Evolutionary conservation across 2,797 vertebrate genomes (phyloP), one percentile per base, ranked within the genome.

Genomic region (Pogoniulus pusillus): DNA sequence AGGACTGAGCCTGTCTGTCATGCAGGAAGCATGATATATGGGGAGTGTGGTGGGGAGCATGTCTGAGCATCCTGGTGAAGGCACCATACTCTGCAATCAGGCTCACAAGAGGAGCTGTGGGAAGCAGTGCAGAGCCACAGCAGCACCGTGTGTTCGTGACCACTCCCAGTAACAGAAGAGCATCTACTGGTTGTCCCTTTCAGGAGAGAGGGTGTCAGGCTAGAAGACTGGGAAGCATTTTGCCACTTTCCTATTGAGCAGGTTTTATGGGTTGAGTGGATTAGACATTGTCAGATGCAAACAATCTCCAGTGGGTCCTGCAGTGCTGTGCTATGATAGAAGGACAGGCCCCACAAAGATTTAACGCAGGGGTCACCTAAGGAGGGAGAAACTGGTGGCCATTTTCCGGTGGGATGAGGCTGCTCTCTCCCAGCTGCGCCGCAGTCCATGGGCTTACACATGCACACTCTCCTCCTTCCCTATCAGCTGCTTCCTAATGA

Each of bases 1-100:
- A 13, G 35, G n/a, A 41, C 34, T 65, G 78, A 73, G 60, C 34
- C 11, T 11, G 23, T 37, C 54, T 71, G 49, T 32, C 18, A 1
- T 0, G 1, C 47, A 35, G 75, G 35, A 49, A 82, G 51, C 37
- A 5, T 2, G 0, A 7, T 1, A 1, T 5, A 6, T 15, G 27
- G 34, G 51, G 66, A 47, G 53, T 1, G 1, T 13, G 4, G 6
- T 17, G 30, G 34, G 51, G 66, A 53, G 57, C 1, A 1, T 13
- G 4, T 55, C 47, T 8, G 45, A 79, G 57, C n/a, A 37, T 4
- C 73, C 23, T 5, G n/a, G 12, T 20, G 69, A n/a, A 68, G 76
- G 17, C 58, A 66, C 77, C 24, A 8, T 65, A 34, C 30, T 59
- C 54, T 64, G 37, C 58, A 17, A 5, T 23, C 34, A 49, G 39